phyloP scores from a whole-genome alignment of 1,140 invertebrate genomes.

The Drosophila seguyi region DNA sequence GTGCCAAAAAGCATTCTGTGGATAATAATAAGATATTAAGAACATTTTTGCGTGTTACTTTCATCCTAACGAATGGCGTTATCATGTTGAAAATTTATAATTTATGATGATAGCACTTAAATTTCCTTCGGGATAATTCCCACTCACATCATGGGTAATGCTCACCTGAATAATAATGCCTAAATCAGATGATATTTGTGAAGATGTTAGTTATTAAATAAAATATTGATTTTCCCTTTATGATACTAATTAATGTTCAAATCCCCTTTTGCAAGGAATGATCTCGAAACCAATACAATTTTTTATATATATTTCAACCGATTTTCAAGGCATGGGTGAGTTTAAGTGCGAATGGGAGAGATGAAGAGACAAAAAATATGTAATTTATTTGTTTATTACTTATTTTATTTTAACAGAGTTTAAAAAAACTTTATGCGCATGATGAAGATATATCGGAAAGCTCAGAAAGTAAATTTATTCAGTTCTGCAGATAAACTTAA shows the following conservation, averaged over 20 bases:
- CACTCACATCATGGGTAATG: constrained; percentile 3
- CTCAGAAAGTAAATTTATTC: no score
- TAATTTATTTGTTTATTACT: no score
- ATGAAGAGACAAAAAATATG: no score
- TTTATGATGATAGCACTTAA: constrained; percentile 58
- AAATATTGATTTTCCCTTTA: not conserved
- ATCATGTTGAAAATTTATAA: constrained; percentile 63
- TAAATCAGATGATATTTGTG: not conserved
- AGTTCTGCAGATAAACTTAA: no score
- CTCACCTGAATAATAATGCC: constrained; percentile 21
- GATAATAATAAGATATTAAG: constrained; percentile 74
- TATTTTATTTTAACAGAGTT: no score
- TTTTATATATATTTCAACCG: no score
- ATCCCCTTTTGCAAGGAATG: not conserved
- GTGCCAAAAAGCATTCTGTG: constrained; percentile 59
- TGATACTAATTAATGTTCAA: not conserved
- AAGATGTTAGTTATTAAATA: not conserved
- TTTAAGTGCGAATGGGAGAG: no score
- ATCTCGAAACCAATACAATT: no score
- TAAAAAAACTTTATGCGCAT: no score
- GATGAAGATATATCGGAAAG: no score
- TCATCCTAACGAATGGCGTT: not conserved
- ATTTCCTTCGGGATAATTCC: constrained; percentile 24
- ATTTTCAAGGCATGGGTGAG: no score
- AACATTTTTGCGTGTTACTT: constrained; percentile 48